Evolutionary conservation across 2,113 vertebrate genomes (phyloP), one percentile per base, ranked within the genome.

Genomic region (Gorsachius goisagi): DNA sequence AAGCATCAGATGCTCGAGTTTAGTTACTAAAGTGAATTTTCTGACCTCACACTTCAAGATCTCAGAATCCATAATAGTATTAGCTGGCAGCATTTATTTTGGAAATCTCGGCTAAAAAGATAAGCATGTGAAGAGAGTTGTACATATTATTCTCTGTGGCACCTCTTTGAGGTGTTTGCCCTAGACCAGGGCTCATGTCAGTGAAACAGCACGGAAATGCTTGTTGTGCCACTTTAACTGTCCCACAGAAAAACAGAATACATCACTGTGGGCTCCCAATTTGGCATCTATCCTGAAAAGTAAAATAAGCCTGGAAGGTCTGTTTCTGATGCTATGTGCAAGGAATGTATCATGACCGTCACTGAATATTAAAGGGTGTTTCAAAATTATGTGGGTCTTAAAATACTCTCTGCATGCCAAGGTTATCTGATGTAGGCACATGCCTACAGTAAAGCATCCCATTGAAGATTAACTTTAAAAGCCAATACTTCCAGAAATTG

Each of bases 401-500:
- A 96, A 96, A 95, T 95, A 96, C 50, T 55, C 79, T 62, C 41
- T 63, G 85, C 71, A 77, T 90, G 75, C 93, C 78, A 62, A 64
- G 66, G 85, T 93, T 93, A 75, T 91, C 94, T 85, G 82, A 95
- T 50, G 41, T 58, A 93, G 53, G 71, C 62, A 83, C 87, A 94
- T 85, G 85, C 88, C 85, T 91, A 45, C 32, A 85, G 64, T 30
- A 75, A 90, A 93, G 60, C 23, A 87, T 84, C 56, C 79, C 33
- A 85, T 21, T 80, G 73, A 94, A 93, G 88, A 92, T 71, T 90
- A 86, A 67, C 49, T 63, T 75, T 86, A 96, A 96, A 96, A 95
- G 92, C 92, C 90, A 94, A 82, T 81, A 89, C 76, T 94, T 94
- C 76, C 92, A 95, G 88, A 94, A 94, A 85, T 23, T 47, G 90